Conservation (phyloP, 2,797 vertebrate species). For the Acanthurus tractus region DNA sequence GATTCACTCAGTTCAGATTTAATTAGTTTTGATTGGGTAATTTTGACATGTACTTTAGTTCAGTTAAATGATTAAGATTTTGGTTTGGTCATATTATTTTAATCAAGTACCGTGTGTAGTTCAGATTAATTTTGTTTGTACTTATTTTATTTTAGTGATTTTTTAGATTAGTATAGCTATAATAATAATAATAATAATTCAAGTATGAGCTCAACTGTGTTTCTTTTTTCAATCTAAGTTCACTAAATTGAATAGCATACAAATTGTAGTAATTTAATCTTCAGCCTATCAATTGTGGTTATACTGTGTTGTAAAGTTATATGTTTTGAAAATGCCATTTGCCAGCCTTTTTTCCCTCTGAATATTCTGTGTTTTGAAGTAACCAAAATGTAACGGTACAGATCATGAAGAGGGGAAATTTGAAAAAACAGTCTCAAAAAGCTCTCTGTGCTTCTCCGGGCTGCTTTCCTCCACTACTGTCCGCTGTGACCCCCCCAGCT, state of each 20-base stretch:
- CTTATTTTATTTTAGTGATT: not conserved
- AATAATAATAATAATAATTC: too few relatives aligned
- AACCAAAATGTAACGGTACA: not conserved
- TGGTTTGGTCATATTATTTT: not conserved
- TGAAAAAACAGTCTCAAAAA: not conserved
- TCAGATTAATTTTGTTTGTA: not conserved
- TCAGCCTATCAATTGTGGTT: not conserved
- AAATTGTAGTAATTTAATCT: too few relatives aligned
- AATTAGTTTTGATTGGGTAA: not conserved
- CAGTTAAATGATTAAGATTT: not conserved
- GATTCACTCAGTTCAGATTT: not conserved
- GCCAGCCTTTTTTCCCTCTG: too few relatives aligned
- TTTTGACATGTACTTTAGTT: not conserved
- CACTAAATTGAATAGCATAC: not conserved
- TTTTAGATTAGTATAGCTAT: too few relatives aligned
- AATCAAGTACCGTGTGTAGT: not conserved
- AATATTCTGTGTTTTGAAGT: not conserved
- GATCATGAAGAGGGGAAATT: not conserved
- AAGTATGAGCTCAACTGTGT: not conserved
- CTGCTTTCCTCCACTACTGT: not conserved
- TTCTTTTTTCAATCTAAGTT: not conserved
- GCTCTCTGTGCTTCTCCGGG: not conserved
- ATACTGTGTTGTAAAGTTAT: not conserved
- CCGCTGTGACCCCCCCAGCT: not conserved
- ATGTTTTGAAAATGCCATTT: too few relatives aligned